Conservation (phyloP, 2,113 vertebrate species). For the Cheirogaleus medius region DNA sequence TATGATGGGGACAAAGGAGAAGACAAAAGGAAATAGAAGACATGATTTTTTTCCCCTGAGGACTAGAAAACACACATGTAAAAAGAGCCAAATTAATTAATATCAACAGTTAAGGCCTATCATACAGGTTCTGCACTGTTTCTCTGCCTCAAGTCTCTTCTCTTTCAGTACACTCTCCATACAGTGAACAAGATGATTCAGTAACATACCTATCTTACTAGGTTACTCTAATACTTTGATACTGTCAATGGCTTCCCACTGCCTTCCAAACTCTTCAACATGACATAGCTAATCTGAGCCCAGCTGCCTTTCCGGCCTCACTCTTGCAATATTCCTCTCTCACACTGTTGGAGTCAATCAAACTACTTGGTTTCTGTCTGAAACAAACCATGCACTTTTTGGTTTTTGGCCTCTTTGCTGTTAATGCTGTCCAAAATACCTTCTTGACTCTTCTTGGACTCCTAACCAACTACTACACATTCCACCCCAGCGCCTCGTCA, state of each 20-base stretch:
- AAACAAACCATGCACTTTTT: background rate
- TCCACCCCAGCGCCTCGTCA: background rate
- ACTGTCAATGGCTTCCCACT: background rate
- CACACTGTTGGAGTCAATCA: background rate
- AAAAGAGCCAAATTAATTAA: constrained; percentile 18
- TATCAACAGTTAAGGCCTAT: background rate
- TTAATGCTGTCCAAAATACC: background rate
- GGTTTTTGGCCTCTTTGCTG: background rate
- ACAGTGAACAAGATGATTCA: background rate
- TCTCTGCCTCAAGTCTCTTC: background rate
- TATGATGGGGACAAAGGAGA: background rate
- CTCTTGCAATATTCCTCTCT: background rate
- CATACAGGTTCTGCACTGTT: background rate
- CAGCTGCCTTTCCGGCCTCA: background rate
- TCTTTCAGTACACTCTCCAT: background rate
- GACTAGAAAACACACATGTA: constrained; percentile 8
- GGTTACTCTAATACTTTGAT: background rate
- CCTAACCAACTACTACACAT: background rate
- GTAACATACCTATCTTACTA: background rate
- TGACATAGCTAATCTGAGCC: background rate
- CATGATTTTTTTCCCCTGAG: background rate
- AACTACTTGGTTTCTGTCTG: background rate
- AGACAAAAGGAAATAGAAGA: background rate
- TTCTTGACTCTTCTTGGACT: background rate
- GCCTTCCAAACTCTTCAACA: background rate